Percentiles rank a stretch among this genome's conserved stretches.
Conservation (phyloP, 2,113 vertebrate genomes). For the Hippocampus zosterae region DNA sequence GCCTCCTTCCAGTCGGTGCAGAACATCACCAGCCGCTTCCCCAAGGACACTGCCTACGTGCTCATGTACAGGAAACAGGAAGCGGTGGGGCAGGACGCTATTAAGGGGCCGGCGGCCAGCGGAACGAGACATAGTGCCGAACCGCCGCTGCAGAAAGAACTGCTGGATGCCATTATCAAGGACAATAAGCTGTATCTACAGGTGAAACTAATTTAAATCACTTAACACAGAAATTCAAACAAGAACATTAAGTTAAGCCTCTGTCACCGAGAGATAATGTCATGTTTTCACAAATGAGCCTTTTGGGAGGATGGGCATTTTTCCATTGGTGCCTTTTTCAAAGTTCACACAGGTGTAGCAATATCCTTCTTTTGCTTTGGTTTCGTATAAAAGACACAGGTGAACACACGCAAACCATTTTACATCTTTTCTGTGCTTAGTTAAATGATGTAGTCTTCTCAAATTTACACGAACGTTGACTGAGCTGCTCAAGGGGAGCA, state of each 20-base stretch:
- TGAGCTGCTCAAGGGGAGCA: background rate
- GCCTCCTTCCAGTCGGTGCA: slow-evolving; percentile 95
- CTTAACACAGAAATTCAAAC: background rate
- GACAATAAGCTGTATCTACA: slow-evolving; percentile 98
- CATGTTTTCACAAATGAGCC: no score
- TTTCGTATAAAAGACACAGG: background rate
- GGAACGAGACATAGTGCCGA: slow-evolving; percentile 82
- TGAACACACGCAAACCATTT: background rate
- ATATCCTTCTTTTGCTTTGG: background rate
- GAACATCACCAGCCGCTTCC: slow-evolving; percentile 94
- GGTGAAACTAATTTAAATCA: slow-evolving; percentile 68
- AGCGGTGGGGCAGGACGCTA: slow-evolving; percentile 51
- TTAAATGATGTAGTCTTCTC: background rate
- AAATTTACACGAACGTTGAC: background rate
- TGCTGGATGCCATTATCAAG: slow-evolving; percentile 96
- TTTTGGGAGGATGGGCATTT: no score
- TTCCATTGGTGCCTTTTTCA: no score
- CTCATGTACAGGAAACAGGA: slow-evolving; percentile 93
- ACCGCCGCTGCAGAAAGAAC: slow-evolving; percentile 93
- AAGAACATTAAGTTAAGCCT: no score
- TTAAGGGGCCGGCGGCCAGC: slow-evolving; percentile 50
- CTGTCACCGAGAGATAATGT: no score
- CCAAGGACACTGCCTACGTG: slow-evolving; percentile 97
- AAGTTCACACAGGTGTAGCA: background rate
- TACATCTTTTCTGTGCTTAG: background rate